A percentile compares a stretch with the other conserved stretches of the same genome.
These are phyloP conservation scores for Lagenorhynchus albirostris DNA, from an alignment of 2,113 vertebrate species.

Conservation along the genomic window DNA sequence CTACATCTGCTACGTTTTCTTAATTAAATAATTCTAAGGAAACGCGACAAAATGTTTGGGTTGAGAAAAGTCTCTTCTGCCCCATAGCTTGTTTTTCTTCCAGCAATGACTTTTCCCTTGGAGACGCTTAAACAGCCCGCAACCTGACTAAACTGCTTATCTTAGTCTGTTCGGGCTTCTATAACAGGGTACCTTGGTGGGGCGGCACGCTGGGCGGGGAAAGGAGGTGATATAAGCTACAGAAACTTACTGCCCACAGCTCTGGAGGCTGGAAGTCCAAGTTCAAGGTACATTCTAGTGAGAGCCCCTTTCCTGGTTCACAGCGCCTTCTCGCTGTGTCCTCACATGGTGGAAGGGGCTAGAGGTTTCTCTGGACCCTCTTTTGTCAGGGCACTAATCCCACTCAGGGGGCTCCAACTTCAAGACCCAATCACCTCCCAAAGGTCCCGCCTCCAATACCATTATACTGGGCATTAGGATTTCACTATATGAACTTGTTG, in stretches of 20 bases:
- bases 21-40: neutral
- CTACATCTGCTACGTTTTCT: neutral
- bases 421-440: neutral
- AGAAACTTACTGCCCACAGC: neutral
- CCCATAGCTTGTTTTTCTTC: neutral
- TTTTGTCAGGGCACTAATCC: neutral
- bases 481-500: neutral
- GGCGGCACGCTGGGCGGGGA: fast-evolving
- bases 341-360: too few species aligned
- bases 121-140: neutral
- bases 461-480: neutral
- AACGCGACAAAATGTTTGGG: neutral
- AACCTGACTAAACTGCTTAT: neutral
- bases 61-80: neutral
- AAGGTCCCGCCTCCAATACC: neutral
- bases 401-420: neutral
- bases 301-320: neutral
- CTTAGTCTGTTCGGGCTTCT: neutral
- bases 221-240: neutral
- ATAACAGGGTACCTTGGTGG: neutral
- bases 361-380: neutral
- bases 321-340: too few species aligned
- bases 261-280: neutral
- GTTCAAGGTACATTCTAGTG: neutral
- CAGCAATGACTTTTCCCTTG: neutral